Base-by-base conservation (phyloP, 2,888 invertebrate genomes). In the Leptinotarsa tumamoca region DNA sequence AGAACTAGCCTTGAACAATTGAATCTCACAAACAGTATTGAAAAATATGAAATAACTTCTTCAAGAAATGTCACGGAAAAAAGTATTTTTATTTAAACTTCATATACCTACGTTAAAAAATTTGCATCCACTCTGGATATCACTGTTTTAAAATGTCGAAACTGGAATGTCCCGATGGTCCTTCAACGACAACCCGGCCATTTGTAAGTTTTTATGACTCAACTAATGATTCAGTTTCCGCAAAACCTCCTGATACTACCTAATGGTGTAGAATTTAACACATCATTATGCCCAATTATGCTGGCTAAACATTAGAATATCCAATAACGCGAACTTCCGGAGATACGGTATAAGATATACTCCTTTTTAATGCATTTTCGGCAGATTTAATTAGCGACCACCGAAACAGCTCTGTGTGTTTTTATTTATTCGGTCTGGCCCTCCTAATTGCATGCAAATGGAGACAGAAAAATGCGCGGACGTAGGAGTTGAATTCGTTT, bases 371-470 rank as follows among this genome's bases (percentile, higher is more conserved):
- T 73, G 73, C 71, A 68, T 79, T 81, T 81, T 79, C 79, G 79
- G 80, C 78, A 71, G 75, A 76, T 80, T 80, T 81, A 81, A 81
- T 81, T 81, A 81, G 71, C 80, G 78, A 77, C 79, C 61, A 23
- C 56, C 61, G 70, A 72, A 76, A 69, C 76, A 75, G 76, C 73
- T 76, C 61, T 23, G n/a, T 67, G 61, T 70, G 71, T 77, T 80
- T 75, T 81, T 76, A 76, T 80, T 81, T 80, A 76, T 81, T 80
- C 80, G 75, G 81, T 79, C 79, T 76, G 68, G 77, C 66, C 77
- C 73, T n/a, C 54, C 76, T 78, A 78, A 80, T 81, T 77, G 75
- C 67, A 79, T 80, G 79, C 78, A 76, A 79, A 79, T 77, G 76
- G 58, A 21, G n/a, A 63, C 63, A 71, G 27, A 68, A 71, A 73